phyloP scores from a whole-genome alignment of 2,797 vertebrate species.

The Pantherophis alleghaniensis region DNA sequence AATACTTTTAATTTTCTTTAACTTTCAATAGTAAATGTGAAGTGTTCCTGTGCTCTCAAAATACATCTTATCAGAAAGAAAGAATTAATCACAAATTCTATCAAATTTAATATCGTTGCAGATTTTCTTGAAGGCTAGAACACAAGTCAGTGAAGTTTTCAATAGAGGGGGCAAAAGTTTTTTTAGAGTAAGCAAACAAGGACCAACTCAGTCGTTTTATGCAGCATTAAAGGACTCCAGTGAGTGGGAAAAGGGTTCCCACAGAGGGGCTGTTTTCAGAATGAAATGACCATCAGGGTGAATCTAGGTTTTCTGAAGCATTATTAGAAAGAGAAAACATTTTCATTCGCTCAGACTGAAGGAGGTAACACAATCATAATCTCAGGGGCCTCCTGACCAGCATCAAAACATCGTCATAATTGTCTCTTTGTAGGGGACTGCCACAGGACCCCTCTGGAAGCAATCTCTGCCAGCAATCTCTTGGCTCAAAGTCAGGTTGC shows the following conservation, averaged over 20 bases:
- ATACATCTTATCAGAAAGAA: not conserved
- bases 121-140: not conserved
- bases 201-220: not conserved
- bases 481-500: not conserved
- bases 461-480: not conserved
- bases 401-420: not conserved
- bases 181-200: not conserved
- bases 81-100: not conserved
- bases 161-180: not conserved
- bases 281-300: not conserved
- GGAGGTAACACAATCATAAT: not conserved
- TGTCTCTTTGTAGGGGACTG: not conserved
- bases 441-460: not conserved
- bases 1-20: not conserved
- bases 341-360: not conserved
- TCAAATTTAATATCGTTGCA: not conserved
- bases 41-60: not conserved
- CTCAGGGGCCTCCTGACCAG: not conserved
- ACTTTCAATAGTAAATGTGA: not conserved
- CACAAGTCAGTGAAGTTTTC: not conserved
- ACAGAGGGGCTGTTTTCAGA: not conserved
- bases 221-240: not conserved
- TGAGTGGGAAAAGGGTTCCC: not conserved
- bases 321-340: not conserved
- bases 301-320: not conserved